phyloP scores from a whole-genome alignment of 2,113 vertebrate genomes.

The Odocoileus virginianus region DNA sequence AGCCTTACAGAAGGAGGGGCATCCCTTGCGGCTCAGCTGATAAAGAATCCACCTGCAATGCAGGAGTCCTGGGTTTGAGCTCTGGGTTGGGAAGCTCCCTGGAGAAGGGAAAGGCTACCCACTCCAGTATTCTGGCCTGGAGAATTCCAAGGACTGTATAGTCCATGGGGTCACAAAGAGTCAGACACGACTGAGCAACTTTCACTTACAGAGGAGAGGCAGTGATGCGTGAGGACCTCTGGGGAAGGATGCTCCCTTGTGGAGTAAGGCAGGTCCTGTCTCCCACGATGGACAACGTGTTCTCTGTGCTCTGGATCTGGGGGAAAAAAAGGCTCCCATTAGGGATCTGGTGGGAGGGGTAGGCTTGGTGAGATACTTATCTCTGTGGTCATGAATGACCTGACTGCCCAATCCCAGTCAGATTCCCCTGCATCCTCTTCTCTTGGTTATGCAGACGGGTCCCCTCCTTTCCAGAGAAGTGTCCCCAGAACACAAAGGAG shows the following conservation, averaged over 20 bases:
- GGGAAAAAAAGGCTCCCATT: not conserved
- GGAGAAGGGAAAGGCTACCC: not conserved
- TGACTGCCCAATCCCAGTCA: accelerated
- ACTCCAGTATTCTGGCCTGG: not conserved
- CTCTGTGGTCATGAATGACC: not conserved
- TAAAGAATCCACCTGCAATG: not conserved
- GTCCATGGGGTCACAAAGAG: not conserved
- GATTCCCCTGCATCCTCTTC: not conserved
- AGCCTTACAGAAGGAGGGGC: not conserved
- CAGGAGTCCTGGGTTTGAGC: not conserved
- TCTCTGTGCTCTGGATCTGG: not conserved
- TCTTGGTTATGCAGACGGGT: not conserved
- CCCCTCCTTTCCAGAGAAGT: not conserved
- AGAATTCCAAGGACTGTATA: not conserved
- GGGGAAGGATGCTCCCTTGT: not conserved
- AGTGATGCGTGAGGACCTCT: accelerated
- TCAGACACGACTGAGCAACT: not conserved
- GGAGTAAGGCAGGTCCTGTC: not conserved
- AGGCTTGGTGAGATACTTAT: not conserved
- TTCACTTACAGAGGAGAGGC: not conserved
- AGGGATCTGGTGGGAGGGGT: not conserved
- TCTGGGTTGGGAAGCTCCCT: not conserved
- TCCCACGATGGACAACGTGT: accelerated
- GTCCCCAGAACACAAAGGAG: conserved; percentile 12
- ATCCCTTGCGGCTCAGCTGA: not conserved